These are phyloP conservation scores for Eupithecia vulgata DNA, from an alignment of 2,888 invertebrate species.

Conservation along the genomic window DNA sequence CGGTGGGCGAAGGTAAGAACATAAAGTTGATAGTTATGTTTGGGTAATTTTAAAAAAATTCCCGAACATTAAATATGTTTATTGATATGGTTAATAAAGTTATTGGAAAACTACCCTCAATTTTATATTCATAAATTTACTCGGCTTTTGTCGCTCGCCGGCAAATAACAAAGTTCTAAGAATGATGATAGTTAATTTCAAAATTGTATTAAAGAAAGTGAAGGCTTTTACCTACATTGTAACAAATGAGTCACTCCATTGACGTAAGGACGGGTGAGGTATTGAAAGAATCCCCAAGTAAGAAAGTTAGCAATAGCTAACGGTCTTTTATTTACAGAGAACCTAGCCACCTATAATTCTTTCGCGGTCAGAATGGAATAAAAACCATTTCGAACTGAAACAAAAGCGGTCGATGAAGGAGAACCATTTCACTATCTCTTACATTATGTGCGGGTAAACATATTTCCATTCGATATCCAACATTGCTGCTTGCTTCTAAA, in stretches of 20 bases:
- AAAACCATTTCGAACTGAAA: neutral
- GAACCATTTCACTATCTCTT: neutral
- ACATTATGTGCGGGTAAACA: neutral
- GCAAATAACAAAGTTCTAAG: neutral
- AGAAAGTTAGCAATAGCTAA: neutral
- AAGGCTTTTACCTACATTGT: neutral
- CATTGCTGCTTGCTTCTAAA: constrained; percentile 56
- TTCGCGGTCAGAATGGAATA: neutral
- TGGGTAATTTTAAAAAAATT: neutral
- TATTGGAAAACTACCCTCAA: neutral
- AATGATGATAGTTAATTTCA: neutral
- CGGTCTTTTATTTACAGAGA: neutral
- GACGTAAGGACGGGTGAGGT: neutral
- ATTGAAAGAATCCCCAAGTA: neutral
- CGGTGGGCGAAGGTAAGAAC: no score
- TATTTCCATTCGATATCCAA: constrained; percentile 45
- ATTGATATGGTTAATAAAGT: neutral
- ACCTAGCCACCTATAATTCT: neutral
- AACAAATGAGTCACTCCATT: neutral
- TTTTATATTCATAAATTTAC: neutral
- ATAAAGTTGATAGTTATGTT: neutral
- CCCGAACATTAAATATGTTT: neutral
- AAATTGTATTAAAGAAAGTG: neutral
- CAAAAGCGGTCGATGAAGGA: neutral
- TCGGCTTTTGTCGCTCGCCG: neutral